Evolutionary conservation across 1,140 invertebrate species (phyloP).

Genomic region (Drosophila mayri): DNA sequence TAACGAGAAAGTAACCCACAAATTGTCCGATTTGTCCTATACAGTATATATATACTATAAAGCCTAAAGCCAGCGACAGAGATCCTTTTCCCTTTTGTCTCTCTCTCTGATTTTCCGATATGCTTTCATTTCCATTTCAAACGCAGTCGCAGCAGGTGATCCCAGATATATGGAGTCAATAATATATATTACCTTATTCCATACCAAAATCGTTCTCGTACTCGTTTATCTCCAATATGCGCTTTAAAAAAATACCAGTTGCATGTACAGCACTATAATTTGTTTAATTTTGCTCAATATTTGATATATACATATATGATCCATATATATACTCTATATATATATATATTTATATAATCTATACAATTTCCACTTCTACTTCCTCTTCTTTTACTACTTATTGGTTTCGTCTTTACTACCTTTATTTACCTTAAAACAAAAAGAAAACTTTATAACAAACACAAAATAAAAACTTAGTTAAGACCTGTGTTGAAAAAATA

Average conservation of each 20-base stretch:
- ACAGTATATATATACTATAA: not conserved
- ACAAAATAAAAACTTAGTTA: slow-evolving; percentile 33
- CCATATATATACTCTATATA: slow-evolving; percentile 32
- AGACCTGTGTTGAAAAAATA: slow-evolving; percentile 32
- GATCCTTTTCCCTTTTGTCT: not conserved
- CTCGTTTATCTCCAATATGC: slow-evolving; percentile 54
- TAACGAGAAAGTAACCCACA: slow-evolving; percentile 2
- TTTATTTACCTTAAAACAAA: slow-evolving; percentile 26
- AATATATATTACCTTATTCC: slow-evolving; percentile 38
- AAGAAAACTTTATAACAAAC: slow-evolving; percentile 13
- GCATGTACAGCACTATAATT: slow-evolving; percentile 76
- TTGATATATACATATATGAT: slow-evolving; percentile 31
- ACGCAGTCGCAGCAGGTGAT: not conserved
- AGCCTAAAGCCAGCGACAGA: not conserved
- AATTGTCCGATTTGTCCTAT: not conserved
- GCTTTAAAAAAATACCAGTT: slow-evolving; percentile 61
- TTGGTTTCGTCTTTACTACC: slow-evolving; percentile 42
- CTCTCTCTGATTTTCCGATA: not conserved
- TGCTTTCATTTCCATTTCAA: slow-evolving; percentile 28
- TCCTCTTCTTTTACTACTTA: slow-evolving; percentile 49
- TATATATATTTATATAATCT: slow-evolving; percentile 42
- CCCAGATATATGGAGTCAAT: not conserved
- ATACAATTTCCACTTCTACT: slow-evolving; percentile 54
- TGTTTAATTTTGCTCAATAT: slow-evolving; percentile 51
- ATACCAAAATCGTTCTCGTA: slow-evolving; percentile 45